Percentiles rank a stretch among this genome's conserved stretches.
Evolutionary conservation across 30 jellyfish, hydroid and myxozoan genomes (phyloP).

Genomic region (Aurelia aurita): DNA sequence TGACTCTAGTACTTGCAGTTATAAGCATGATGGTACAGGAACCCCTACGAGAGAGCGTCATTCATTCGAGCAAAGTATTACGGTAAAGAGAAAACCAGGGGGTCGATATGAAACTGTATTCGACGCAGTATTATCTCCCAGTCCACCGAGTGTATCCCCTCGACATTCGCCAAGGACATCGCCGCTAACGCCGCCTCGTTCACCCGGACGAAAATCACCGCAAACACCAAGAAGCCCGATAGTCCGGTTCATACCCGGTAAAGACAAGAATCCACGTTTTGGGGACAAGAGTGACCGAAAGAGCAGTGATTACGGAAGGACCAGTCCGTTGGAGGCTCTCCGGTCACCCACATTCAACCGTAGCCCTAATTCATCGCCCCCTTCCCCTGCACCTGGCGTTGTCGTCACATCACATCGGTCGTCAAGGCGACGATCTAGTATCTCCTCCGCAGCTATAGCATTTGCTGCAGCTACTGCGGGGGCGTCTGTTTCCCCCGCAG

Average conservation of each 20-base stretch:
- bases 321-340: conserved; percentile 68
- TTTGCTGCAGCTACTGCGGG: conserved; percentile 98
- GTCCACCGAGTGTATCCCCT: conserved; percentile 64
- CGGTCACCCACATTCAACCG: conserved; percentile 66
- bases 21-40: conserved; percentile 13
- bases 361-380: conserved; percentile 78
- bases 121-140: conserved; percentile 76
- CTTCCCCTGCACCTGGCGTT: conserved; percentile 91
- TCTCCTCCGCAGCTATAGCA: conserved; percentile 82
- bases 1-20: conserved; percentile 33
- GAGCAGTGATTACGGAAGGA: conserved; percentile 55
- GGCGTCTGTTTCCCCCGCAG: conserved; percentile 82
- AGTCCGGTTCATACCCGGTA: conserved; percentile 39
- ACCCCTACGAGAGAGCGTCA: conserved; percentile 25
- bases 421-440: conserved; percentile 77
- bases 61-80: conserved; percentile 60
- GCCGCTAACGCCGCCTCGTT: conserved; percentile 68
- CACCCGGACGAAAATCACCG: conserved; percentile 59
- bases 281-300: conserved; percentile 12
- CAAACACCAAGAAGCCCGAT: conserved; percentile 74
- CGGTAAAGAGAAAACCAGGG: conserved; percentile 54
- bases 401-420: conserved; percentile 82
- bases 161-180: conserved; percentile 60
- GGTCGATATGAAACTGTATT: conserved; percentile 77
- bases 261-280: neutral